A percentile compares a stretch with the other conserved stretches of the same genome.
Evolutionary conservation across 2,888 invertebrate species (phyloP).

Genomic region (Caenorhabditis sulstoni): DNA sequence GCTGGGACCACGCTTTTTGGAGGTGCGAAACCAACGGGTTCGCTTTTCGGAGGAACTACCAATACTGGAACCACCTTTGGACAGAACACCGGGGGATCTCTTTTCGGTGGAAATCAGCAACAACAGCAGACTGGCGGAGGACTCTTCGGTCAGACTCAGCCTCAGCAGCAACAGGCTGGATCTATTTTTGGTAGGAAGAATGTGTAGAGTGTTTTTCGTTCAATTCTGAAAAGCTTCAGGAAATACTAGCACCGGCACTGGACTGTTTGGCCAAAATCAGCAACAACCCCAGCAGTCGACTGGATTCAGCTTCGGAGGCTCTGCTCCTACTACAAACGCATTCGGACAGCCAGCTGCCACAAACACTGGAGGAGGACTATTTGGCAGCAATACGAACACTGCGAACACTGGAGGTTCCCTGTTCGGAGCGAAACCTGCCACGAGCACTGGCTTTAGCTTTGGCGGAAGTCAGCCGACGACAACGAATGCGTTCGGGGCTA

Average conservation of each 20-base stretch:
- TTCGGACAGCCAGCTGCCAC: slow-evolving; percentile 68
- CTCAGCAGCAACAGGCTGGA: slow-evolving; percentile 21
- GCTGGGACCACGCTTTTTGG: slow-evolving; percentile 66
- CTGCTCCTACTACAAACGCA: slow-evolving; percentile 31
- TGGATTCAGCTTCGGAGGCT: slow-evolving; percentile 49
- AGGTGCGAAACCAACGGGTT: slow-evolving; percentile 43
- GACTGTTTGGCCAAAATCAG: slow-evolving; percentile 58
- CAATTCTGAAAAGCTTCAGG: not conserved
- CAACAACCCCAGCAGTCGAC: slow-evolving; percentile 24
- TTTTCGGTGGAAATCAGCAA: slow-evolving; percentile 51
- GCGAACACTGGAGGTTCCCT: slow-evolving; percentile 51
- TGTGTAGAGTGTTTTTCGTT: not conserved
- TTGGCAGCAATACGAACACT: slow-evolving; percentile 81
- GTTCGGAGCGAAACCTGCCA: slow-evolving; percentile 69
- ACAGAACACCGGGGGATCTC: slow-evolving; percentile 35
- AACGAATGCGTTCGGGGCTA: slow-evolving; percentile 82
- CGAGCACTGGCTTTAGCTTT: slow-evolving; percentile 66
- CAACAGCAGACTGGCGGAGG: slow-evolving; percentile 79
- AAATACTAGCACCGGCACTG: slow-evolving; percentile 28
- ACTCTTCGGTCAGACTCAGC: slow-evolving; percentile 82
- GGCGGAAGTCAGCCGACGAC: slow-evolving; percentile 53
- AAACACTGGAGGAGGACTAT: slow-evolving; percentile 76
- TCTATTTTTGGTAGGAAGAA: slow-evolving; percentile 46
- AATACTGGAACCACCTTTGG: slow-evolving; percentile 39
- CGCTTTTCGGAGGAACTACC: slow-evolving; percentile 12